Base-by-base conservation (phyloP, 1,140 invertebrate species). In the Drosophila sechellia region DNA sequence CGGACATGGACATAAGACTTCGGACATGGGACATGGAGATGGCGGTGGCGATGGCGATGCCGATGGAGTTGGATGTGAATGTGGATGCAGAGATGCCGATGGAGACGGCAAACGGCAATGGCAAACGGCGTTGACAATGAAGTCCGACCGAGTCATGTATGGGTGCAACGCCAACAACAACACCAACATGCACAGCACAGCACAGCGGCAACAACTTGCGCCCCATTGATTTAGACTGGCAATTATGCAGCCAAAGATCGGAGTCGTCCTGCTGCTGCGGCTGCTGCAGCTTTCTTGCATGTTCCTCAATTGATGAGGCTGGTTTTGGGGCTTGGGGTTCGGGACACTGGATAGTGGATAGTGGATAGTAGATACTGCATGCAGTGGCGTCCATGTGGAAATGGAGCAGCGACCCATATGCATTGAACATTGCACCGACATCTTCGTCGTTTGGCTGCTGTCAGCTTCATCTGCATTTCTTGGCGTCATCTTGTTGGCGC, bases 401-500 rank as follows among this genome's bases (percentile, higher is more conserved):
- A 79, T 86, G 75, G 81, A 86, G 79, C 83, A 87, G 58, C 78
- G 83, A 86, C 81, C 79, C 83, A 86, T 81, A 86, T 87, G 81
- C 78, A 69, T 76, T 76, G 49, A 60, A 60, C 74, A 59, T 42
- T 56, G 64, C 60, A 64, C 43, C 56, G 56, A 57, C 60, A 56
- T 52, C 49, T 37, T 48, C 65, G 52, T 70, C 37, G 37, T 66
- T 59, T 49, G 68, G 68, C 49, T 74, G 80, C 81, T 77, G 79
- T 87, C 83, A 83, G 79, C 79, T 76, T 83, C 83, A 89, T 89
- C 83, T 87, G 84, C 79, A 87, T 87, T 87, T 87, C 79, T 69
- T 87, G 83, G 83, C 81, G 83, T 75, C 74, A 77, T 77, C 52
- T 76, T 69, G 56, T 45, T 56, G 71, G n/a, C 31, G 48, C 25